Conservation (phyloP, 2,113 vertebrate species). For the Ptilonorhynchus violaceus region DNA sequence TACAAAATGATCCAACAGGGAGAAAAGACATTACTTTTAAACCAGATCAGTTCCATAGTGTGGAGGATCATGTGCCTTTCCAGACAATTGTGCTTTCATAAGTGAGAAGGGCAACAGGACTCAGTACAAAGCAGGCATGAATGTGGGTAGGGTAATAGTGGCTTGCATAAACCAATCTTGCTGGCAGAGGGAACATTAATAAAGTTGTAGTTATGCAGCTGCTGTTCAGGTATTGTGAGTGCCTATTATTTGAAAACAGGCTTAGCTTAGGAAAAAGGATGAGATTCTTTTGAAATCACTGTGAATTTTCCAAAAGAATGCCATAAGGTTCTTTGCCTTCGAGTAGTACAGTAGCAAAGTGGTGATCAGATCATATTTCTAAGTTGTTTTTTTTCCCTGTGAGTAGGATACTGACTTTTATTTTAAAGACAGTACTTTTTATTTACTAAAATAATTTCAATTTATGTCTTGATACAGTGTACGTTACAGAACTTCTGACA, state of each 20-base stretch:
- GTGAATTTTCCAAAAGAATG: not conserved
- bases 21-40: not conserved
- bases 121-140: not conserved
- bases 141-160: not conserved
- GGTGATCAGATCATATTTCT: not conserved
- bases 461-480: not conserved
- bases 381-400: fast-evolving
- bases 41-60: not conserved
- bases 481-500: not conserved
- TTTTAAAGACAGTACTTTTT: not conserved
- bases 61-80: not conserved
- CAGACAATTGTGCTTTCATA: not conserved
- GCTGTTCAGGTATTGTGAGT: not conserved
- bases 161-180: not conserved
- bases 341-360: not conserved
- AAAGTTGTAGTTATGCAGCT: not conserved
- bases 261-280: not conserved
- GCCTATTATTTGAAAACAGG: not conserved
- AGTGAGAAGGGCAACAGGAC: not conserved
- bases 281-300: not conserved
- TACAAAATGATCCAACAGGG: not conserved
- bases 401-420: not conserved
- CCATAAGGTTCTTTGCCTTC: not conserved
- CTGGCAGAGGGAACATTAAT: not conserved
- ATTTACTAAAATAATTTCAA: not conserved